Base-by-base conservation (phyloP, 2,888 invertebrate genomes). In the Eristalis intricaria region DNA sequence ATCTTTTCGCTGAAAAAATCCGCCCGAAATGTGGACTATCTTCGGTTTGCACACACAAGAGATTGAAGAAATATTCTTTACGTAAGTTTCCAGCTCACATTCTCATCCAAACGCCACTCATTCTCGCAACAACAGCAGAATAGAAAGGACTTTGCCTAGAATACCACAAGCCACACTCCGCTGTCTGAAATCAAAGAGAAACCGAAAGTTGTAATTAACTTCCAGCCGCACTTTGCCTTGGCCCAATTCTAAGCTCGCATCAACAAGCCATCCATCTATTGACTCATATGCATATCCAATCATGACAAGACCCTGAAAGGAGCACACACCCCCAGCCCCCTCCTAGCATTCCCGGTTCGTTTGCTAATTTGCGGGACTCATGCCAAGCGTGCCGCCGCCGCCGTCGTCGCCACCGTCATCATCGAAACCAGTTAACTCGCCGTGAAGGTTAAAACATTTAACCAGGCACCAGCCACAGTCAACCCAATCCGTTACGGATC, bases 401-500 rank as follows among this genome's bases (percentile, higher is more conserved):
- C 15, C 19, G 60, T 29, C 58, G 50, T 19, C 58, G 71, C 66
- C 74, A 38, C 60, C 60, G n/a, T 26, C 26, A 7, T 43, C 43
- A 50, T 60, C 60, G 26, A 80, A 80, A 74, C 80, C 74, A 56
- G 80, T 80, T 80, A 38, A 74, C 35, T 73, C 29, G 50, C 80
- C 61, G 61, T 60, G 74, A 80, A 74, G 80, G 80, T 74, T 80
- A 80, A 71, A 58, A 15, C 50, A 68, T 79, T 71, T 66, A 66
- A 56, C 60, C 23, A 69, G 40, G 60, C 35, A 61, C 19, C 19
- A 19, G 50, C 19, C 50, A 50, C 19, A 50, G 50, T 60, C 32
- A 68, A 38, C 32, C 19, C 50, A 73, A 80, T 80, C 73, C 60
- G 50, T 56, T 66, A 50, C 61, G 50, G 61, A 80, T 73, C 66